Evolutionary conservation across 2,113 vertebrate genomes (phyloP).

Genomic region (Tautogolabrus adspersus): DNA sequence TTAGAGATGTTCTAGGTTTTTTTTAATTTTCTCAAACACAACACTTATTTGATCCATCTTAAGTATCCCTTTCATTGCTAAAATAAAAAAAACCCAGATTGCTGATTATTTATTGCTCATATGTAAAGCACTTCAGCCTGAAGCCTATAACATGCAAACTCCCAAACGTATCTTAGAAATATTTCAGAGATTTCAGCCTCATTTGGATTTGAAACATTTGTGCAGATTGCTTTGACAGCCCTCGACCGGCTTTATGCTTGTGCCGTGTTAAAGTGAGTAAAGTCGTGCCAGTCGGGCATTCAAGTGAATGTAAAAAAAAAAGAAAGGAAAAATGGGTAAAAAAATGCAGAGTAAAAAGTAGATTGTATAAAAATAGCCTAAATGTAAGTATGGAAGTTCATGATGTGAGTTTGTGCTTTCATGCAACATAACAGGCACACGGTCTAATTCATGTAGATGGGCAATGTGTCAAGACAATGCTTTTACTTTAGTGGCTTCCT

Average conservation of each 20-base stretch:
- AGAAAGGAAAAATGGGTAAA: neutral
- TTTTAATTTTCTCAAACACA: neutral
- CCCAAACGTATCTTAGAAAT: neutral
- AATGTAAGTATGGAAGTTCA: neutral
- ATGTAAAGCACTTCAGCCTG: neutral
- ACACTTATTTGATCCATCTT: neutral
- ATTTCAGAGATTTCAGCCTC: neutral
- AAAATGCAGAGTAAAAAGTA: neutral
- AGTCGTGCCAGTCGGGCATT: neutral
- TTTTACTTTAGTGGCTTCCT: conserved; percentile 57
- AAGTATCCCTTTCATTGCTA: too few species aligned
- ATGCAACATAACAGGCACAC: neutral
- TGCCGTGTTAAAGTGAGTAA: neutral
- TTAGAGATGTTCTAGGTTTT: neutral
- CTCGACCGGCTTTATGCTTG: conserved; percentile 2
- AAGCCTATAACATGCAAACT: neutral
- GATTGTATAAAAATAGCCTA: neutral
- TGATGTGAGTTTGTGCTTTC: conserved; percentile 3
- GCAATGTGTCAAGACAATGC: conserved; percentile 41
- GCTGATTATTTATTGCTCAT: too few species aligned
- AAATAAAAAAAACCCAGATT: too few species aligned
- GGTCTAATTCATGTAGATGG: conserved; percentile 22
- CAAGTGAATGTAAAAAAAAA: conserved; percentile 1
- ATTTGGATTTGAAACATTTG: neutral
- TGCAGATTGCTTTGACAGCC: neutral